A percentile compares a stretch with the other conserved stretches of the same genome.
These are phyloP conservation scores for Podarcis siculus DNA, from an alignment of 2,797 vertebrate genomes.

Conservation along the genomic window DNA sequence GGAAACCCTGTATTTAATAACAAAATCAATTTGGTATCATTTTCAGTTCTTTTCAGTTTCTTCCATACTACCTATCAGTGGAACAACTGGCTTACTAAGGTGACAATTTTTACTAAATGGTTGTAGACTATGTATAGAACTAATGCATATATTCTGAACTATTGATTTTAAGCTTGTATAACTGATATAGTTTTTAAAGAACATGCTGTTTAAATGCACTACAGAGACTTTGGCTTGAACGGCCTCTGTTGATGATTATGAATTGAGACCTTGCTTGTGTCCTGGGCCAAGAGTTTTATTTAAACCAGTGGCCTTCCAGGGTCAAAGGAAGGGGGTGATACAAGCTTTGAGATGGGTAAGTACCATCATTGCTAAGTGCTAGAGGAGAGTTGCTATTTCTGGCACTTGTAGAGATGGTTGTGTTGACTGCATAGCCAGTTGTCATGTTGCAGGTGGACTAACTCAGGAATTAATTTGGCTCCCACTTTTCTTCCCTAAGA, in stretches of 20 bases:
- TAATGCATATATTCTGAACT: neutral
- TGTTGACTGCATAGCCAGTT: constrained; percentile 26
- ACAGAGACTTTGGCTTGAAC: accelerated
- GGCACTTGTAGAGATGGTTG: neutral
- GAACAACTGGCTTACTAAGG: neutral
- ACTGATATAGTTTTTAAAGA: constrained; percentile 45
- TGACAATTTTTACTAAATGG: constrained; percentile 3
- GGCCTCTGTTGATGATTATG: constrained; percentile 1
- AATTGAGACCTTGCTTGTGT: neutral
- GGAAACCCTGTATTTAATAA: neutral
- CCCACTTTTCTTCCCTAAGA: constrained; percentile 42
- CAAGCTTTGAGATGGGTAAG: neutral
- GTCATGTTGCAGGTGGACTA: constrained; percentile 52
- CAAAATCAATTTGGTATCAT: neutral
- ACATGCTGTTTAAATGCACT: constrained; percentile 20
- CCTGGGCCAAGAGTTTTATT: neutral
- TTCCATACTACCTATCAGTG: neutral
- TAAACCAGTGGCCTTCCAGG: neutral
- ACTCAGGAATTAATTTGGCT: constrained; percentile 72
- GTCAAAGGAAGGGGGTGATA: neutral
- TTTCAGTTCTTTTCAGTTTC: neutral
- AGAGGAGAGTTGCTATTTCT: neutral
- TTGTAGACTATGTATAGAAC: constrained; percentile 23
- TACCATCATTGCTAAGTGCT: neutral
- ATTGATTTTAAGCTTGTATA: neutral